A percentile compares a stretch with the other conserved stretches of the same genome.
Conservation (phyloP, 1,140 invertebrate genomes). For the Melitaea cinxia region DNA sequence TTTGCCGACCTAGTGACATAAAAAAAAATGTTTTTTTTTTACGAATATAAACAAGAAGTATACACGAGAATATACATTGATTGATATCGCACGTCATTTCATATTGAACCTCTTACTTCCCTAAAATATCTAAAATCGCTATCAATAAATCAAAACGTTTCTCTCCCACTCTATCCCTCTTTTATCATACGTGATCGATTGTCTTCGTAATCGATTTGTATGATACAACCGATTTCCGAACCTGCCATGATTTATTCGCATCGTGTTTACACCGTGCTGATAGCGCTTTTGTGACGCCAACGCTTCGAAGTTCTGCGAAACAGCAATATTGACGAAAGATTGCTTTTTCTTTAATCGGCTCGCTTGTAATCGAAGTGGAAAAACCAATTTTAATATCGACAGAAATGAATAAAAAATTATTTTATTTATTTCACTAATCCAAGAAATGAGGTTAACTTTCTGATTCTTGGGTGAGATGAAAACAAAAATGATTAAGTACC, state of each 20-base stretch:
- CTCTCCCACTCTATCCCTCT: constrained; percentile 25
- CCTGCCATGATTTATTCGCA: constrained; percentile 41
- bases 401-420: background rate
- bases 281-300: constrained; percentile 57
- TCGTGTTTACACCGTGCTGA: constrained; percentile 55
- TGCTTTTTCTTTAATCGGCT: constrained; percentile 49
- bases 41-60: no score
- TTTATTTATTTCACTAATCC: background rate
- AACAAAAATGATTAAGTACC: background rate
- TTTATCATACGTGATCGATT: constrained; percentile 52
- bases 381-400: constrained; percentile 52
- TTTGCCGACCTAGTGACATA: no score
- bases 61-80: background rate
- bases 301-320: constrained; percentile 43
- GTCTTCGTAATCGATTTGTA: constrained; percentile 56
- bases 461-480: background rate
- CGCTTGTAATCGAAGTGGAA: constrained; percentile 46
- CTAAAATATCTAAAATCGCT: constrained; percentile 10
- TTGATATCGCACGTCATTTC: background rate
- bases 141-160: constrained; percentile 26
- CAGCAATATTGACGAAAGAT: constrained; percentile 60
- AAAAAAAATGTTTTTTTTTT: no score
- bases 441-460: no score
- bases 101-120: background rate
- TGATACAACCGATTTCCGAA: constrained; percentile 44